Evolutionary conservation across 2,888 invertebrate species (phyloP).

Genomic region (Latrodectus elegans): DNA sequence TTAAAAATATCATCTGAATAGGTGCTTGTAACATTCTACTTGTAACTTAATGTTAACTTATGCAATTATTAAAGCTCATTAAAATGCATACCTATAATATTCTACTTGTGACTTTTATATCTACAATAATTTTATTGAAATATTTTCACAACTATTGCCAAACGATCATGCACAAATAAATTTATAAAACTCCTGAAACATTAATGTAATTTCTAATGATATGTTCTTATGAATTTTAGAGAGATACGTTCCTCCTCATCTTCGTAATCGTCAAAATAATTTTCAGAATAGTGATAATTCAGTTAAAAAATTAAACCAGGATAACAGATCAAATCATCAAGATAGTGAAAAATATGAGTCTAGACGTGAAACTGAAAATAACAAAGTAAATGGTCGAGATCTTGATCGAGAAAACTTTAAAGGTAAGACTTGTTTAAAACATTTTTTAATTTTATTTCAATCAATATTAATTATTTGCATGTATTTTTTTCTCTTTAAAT

Average conservation of each 20-base stretch:
- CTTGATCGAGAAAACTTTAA: constrained; percentile 46
- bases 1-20: no score
- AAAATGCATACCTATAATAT: no score
- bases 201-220: not conserved
- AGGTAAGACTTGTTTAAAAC: constrained; percentile 17
- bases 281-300: constrained; percentile 51
- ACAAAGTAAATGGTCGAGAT: constrained; percentile 27
- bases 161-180: not conserved
- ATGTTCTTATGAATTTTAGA: constrained; percentile 27
- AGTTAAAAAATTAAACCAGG: constrained; percentile 31
- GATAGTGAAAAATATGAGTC: constrained; percentile 49
- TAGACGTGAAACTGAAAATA: constrained; percentile 47
- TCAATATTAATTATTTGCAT: no score
- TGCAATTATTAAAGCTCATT: no score
- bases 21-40: no score
- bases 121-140: no score
- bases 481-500: not conserved
- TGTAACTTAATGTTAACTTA: no score
- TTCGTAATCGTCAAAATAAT: constrained; percentile 80
- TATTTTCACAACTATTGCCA: no score
- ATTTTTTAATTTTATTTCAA: no score
- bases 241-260: constrained; percentile 91
- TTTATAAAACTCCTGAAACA: not conserved
- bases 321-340: constrained; percentile 16
- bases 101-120: no score